Evolutionary conservation across 2,113 vertebrate genomes (phyloP).

Genomic region (Nyctibius bracteatus): DNA sequence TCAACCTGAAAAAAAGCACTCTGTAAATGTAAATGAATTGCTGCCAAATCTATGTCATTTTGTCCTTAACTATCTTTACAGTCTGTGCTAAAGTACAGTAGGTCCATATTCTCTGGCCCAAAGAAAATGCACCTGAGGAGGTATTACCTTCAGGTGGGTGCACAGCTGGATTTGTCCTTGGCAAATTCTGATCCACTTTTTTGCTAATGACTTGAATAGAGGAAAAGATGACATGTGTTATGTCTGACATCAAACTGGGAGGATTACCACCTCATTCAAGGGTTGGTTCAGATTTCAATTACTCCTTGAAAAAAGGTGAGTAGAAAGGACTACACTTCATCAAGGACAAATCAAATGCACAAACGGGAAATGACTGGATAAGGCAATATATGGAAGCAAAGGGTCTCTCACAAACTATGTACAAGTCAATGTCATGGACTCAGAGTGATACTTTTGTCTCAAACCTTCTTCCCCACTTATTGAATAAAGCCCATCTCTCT

Average conservation of each 20-base stretch:
- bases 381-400: not conserved
- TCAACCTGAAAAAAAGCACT: not conserved
- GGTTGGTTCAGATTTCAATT: not conserved
- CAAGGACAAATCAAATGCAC: not conserved
- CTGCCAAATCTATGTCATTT: not conserved
- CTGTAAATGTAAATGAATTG: not conserved
- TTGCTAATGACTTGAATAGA: not conserved
- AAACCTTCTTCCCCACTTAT: not conserved
- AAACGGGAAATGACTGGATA: not conserved
- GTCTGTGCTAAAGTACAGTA: not conserved
- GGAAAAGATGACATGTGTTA: not conserved
- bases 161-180: not conserved
- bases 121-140: not conserved
- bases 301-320: not conserved
- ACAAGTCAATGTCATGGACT: not conserved
- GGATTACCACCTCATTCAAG: not conserved
- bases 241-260: not conserved
- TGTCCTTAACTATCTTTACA: not conserved
- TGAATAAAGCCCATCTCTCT: not conserved
- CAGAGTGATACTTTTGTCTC: not conserved
- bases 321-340: not conserved
- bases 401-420: not conserved
- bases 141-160: not conserved
- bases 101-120: not conserved
- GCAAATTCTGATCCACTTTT: not conserved